Conservation (phyloP, 2,888 invertebrate genomes). For the Polydrusus cervinus region DNA sequence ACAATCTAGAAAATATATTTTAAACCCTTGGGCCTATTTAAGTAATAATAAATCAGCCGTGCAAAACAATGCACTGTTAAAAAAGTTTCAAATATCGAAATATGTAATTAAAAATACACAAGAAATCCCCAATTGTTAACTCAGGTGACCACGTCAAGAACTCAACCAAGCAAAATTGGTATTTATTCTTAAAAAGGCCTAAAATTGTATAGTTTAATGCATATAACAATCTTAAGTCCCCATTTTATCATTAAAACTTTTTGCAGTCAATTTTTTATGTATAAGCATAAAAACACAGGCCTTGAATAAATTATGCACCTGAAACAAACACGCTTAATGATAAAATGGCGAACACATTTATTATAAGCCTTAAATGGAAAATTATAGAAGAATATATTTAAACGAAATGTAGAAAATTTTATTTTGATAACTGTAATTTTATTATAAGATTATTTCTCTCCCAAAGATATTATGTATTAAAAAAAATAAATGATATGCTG, state of each 20-base stretch:
- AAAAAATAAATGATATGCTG: slow-evolving; percentile 59
- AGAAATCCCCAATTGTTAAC: too few species aligned
- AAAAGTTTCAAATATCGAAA: neutral
- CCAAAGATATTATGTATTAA: slow-evolving; percentile 51
- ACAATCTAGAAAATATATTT: slow-evolving; percentile 46
- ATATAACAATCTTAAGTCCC: slow-evolving; percentile 15
- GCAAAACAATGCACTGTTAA: too few species aligned
- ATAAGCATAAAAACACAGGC: too few species aligned
- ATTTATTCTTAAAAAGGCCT: neutral
- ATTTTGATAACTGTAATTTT: slow-evolving; percentile 64
- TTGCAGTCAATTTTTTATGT: too few species aligned
- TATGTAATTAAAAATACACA: too few species aligned
- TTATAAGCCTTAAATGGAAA: slow-evolving; percentile 24
- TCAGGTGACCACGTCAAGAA: too few species aligned
- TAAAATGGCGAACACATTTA: neutral
- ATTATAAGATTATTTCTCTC: slow-evolving; percentile 55
- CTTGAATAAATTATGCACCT: too few species aligned
- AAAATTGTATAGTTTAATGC: slow-evolving; percentile 7
- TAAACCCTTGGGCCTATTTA: slow-evolving; percentile 1
- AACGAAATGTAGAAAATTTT: slow-evolving; percentile 56
- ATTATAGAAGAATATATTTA: slow-evolving; percentile 39
- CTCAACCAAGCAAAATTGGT: too few species aligned
- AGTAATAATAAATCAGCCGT: neutral
- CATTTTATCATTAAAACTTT: slow-evolving; percentile 1
- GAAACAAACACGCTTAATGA: neutral